phyloP scores from a whole-genome alignment of 2,797 vertebrate genomes.

The Myotis myotis region DNA sequence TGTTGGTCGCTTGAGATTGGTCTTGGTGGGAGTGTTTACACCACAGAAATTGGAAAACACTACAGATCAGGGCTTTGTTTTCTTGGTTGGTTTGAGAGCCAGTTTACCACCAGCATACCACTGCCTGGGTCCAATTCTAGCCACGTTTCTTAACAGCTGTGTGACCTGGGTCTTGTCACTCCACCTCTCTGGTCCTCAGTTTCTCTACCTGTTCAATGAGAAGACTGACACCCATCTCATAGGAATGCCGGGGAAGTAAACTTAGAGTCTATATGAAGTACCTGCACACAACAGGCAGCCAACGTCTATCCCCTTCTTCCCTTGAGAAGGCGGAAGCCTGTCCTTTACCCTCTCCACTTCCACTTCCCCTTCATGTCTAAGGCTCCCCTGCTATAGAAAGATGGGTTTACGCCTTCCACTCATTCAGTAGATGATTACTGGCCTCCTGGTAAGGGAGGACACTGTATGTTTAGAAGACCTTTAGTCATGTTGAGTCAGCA shows the following conservation, averaged over 20 bases:
- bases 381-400: background rate
- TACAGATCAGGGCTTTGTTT: background rate
- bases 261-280: background rate
- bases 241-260: background rate
- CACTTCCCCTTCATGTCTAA: background rate
- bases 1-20: background rate
- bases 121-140: background rate
- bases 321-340: background rate
- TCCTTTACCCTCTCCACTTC: background rate
- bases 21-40: background rate
- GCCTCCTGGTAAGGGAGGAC: background rate
- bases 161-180: background rate
- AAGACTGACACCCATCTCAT: background rate
- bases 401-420: background rate
- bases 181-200: background rate
- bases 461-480: background rate
- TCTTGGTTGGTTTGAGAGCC: background rate
- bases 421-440: background rate
- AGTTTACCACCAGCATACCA: background rate
- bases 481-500: background rate
- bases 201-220: background rate
- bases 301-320: accelerated
- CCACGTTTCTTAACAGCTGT: background rate
- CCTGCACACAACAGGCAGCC: background rate
- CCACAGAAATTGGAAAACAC: background rate